phyloP scores from a whole-genome alignment of 2,797 vertebrate genomes.

The Rhinatrema bivittatum region DNA sequence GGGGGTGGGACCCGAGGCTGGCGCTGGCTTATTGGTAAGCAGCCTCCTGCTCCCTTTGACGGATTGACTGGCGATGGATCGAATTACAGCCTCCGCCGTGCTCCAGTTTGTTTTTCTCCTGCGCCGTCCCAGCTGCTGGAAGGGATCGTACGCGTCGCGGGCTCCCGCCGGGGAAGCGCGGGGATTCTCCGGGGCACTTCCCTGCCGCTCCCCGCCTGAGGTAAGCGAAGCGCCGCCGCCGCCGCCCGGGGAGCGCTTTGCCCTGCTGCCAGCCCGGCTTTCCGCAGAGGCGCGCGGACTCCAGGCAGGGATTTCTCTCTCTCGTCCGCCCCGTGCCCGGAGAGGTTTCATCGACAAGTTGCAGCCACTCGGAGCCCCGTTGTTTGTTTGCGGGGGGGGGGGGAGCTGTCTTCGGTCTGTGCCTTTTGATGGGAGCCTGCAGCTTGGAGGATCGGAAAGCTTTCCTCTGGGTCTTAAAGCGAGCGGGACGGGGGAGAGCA shows the following conservation, averaged over 20 bases:
- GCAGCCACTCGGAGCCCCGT: neutral
- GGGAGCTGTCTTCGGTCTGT: constrained; percentile 28
- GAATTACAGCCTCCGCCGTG: constrained; percentile 77
- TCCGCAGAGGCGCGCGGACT: neutral
- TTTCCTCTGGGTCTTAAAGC: constrained; percentile 47
- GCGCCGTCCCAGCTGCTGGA: constrained; percentile 20
- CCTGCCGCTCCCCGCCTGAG: constrained; percentile 20
- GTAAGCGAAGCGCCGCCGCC: constrained; percentile 18
- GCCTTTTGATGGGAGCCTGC: constrained; percentile 56
- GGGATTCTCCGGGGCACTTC: constrained; percentile 6
- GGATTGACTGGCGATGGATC: constrained; percentile 76
- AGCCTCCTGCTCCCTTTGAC: constrained; percentile 46
- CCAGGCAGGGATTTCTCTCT: constrained; percentile 30
- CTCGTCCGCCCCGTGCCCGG: neutral
- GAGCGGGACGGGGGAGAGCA: too few species aligned
- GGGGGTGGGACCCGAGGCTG: constrained; percentile 55
- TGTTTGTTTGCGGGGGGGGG: constrained; percentile 25
- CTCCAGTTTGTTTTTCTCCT: constrained; percentile 74
- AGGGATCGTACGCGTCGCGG: constrained; percentile 8
- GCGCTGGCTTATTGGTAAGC: constrained; percentile 56
- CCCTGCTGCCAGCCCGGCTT: neutral
- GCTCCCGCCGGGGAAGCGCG: constrained; percentile 2
- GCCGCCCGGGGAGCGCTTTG: neutral
- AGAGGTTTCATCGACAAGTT: neutral
- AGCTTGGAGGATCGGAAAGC: constrained; percentile 70